These are phyloP conservation scores for Chlorospingus flavigularis DNA, from an alignment of 2,797 vertebrate genomes.

Conservation along the genomic window DNA sequence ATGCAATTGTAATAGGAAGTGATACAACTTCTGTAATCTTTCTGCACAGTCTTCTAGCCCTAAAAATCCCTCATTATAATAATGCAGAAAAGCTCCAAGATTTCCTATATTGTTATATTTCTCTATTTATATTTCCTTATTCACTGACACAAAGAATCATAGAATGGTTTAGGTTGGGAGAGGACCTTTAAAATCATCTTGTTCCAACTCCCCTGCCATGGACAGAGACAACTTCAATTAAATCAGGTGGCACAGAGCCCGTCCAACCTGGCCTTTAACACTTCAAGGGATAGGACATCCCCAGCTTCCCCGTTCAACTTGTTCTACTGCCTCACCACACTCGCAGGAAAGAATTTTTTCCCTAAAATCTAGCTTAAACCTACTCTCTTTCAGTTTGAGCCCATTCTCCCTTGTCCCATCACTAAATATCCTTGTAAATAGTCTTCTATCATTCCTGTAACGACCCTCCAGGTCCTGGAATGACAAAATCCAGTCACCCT, in stretches of 20 bases:
- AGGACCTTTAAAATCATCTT: neutral
- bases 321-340: neutral
- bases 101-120: neutral
- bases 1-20: neutral
- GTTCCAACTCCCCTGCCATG: neutral
- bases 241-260: accelerated
- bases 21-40: neutral
- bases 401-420: neutral
- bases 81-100: neutral
- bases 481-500: accelerated
- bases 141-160: neutral
- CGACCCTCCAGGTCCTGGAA: neutral
- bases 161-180: neutral
- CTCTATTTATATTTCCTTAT: neutral
- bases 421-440: neutral
- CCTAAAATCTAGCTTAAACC: too few species aligned
- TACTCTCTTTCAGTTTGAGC: neutral
- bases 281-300: neutral
- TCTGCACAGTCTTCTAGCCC: neutral
- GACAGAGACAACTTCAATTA: neutral
- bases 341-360: neutral
- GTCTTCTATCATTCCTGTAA: neutral
- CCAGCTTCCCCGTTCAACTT: neutral
- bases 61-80: neutral
- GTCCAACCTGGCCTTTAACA: too few species aligned